Conservation (phyloP, 2,888 invertebrate species). For the Mantis religiosa region DNA sequence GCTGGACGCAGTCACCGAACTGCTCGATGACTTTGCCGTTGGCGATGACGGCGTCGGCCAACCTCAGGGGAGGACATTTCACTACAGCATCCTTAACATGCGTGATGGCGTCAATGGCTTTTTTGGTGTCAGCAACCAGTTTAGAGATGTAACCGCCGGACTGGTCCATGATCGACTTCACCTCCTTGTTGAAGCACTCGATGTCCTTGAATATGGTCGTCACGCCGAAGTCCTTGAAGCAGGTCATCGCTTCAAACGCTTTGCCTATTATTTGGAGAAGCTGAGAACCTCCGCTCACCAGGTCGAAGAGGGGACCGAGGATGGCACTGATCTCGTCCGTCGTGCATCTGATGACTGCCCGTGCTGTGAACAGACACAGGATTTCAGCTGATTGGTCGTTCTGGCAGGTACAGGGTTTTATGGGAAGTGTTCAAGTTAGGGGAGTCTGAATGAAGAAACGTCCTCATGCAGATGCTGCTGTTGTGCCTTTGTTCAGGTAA, state of each 20-base stretch:
- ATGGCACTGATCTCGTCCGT: background rate
- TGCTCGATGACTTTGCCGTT: background rate
- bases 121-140: background rate
- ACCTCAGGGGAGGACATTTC: background rate
- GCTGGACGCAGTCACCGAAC: background rate
- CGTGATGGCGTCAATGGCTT: background rate
- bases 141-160: background rate
- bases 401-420: background rate
- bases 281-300: background rate
- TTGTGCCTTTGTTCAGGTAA: background rate
- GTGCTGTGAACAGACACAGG: background rate
- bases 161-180: background rate
- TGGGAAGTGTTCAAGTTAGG: background rate
- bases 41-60: background rate
- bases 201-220: background rate
- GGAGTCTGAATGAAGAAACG: no score
- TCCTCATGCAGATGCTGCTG: background rate
- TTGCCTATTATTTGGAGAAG: background rate
- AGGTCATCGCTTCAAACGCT: background rate
- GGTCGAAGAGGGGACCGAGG: background rate
- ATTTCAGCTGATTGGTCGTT: background rate
- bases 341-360: background rate
- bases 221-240: background rate
- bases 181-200: background rate
- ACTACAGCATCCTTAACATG: background rate